phyloP scores from a whole-genome alignment of 2,888 invertebrate genomes.

The Tiliacea citrago region DNA sequence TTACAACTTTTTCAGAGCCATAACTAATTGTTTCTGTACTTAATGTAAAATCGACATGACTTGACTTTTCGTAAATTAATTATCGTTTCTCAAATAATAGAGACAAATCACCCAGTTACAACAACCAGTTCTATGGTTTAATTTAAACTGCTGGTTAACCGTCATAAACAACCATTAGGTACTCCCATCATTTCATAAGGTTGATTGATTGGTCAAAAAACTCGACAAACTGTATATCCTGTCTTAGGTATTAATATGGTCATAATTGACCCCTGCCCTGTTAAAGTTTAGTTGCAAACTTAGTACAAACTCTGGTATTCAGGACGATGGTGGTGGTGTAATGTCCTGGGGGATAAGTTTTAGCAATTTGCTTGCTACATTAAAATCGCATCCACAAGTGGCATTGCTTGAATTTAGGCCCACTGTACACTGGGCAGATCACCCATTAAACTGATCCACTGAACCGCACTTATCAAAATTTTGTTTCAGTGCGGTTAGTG shows the following conservation, averaged over 20 bases:
- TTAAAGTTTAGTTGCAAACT: background rate
- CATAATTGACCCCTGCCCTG: background rate
- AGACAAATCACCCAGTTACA: background rate
- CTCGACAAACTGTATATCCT: background rate
- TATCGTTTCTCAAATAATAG: background rate
- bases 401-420: background rate
- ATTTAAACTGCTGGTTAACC: background rate
- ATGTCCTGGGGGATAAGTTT: background rate
- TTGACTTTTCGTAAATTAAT: background rate
- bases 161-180: background rate
- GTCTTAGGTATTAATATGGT: background rate
- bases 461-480: no score
- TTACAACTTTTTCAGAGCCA: background rate
- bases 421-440: background rate
- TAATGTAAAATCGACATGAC: background rate
- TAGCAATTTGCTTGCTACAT: conserved; percentile 4
- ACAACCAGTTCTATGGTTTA: background rate
- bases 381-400: background rate
- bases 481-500: no score
- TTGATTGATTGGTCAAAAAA: background rate
- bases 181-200: background rate
- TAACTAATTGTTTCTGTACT: background rate
- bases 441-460: no score
- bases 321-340: no score
- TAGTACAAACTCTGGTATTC: no score